Conservation (phyloP, 37 sponge, comb jelly and placozoan species). For the Crambe crambe region DNA sequence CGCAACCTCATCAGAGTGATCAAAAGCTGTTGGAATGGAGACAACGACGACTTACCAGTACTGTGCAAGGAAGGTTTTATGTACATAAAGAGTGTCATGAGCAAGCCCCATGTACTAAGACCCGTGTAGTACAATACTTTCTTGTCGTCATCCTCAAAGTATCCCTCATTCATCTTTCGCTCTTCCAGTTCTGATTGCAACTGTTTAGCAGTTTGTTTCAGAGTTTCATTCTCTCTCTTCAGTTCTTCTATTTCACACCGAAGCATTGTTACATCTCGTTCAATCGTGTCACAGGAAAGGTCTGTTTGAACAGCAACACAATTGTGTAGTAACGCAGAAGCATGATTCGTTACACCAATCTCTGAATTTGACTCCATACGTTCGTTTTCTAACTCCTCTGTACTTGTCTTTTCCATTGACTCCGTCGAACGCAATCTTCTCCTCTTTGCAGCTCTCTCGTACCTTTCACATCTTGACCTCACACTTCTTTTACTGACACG, state of each 20-base stretch:
- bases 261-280: not conserved
- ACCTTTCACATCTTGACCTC: not conserved
- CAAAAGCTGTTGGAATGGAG: conserved; percentile 62
- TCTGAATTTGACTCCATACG: not conserved
- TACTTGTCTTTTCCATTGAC: not conserved
- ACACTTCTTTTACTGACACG: not conserved
- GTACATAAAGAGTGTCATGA: conserved; percentile 8
- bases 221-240: not conserved
- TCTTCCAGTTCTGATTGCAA: not conserved
- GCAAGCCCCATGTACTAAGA: conserved; percentile 16
- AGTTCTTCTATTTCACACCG: not conserved
- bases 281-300: not conserved
- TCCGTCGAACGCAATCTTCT: not conserved
- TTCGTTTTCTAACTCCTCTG: not conserved
- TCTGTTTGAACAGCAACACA: not conserved
- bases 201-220: not conserved
- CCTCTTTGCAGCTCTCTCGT: conserved; percentile 6
- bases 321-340: too few relatives aligned
- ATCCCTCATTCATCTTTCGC: not conserved
- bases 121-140: conserved; percentile 40
- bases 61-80: not conserved
- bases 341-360: too few relatives aligned
- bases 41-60: not conserved
- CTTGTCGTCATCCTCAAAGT: conserved; percentile 9
- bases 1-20: conserved; percentile 51